Conservation (phyloP, 2,113 vertebrate genomes). For the Gymnarchus niloticus region DNA sequence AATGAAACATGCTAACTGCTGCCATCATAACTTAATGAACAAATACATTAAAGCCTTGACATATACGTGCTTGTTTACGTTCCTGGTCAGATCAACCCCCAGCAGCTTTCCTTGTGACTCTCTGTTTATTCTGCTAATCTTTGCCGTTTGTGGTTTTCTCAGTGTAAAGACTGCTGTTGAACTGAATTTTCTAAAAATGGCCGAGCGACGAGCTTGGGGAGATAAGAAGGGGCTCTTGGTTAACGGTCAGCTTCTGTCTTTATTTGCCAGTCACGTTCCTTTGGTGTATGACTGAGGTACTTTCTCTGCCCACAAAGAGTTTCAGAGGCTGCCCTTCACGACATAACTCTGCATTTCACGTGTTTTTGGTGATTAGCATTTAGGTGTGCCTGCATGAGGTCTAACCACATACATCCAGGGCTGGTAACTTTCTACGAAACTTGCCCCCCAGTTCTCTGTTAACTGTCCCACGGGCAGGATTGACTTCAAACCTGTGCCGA, state of each 20-base stretch:
- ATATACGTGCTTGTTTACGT: conserved; percentile 11
- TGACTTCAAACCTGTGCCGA: neutral
- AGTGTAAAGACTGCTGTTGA: conserved; percentile 19
- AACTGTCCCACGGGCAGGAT: neutral
- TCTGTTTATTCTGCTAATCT: neutral
- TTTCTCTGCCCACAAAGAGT: conserved; percentile 34
- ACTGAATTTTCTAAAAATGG: conserved; percentile 31
- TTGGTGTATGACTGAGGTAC: conserved; percentile 34
- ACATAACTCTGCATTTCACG: neutral
- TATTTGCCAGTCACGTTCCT: conserved; percentile 19
- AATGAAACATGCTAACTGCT: neutral
- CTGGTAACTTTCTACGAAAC: neutral
- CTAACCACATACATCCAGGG: neutral
- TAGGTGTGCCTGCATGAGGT: neutral
- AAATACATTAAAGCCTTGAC: neutral
- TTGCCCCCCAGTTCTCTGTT: neutral
- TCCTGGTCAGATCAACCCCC: neutral
- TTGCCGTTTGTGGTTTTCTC: conserved; percentile 29
- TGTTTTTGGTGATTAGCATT: conserved; percentile 18
- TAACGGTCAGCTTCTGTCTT: conserved; percentile 37
- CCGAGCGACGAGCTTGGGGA: conserved; percentile 25
- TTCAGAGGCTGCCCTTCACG: neutral
- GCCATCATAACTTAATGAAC: neutral
- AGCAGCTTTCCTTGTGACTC: neutral
- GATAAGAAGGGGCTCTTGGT: conserved; percentile 42